Evolutionary conservation across 2,797 vertebrate genomes (phyloP), one percentile per base, ranked within the genome.

Genomic region (Spea hammondii): DNA sequence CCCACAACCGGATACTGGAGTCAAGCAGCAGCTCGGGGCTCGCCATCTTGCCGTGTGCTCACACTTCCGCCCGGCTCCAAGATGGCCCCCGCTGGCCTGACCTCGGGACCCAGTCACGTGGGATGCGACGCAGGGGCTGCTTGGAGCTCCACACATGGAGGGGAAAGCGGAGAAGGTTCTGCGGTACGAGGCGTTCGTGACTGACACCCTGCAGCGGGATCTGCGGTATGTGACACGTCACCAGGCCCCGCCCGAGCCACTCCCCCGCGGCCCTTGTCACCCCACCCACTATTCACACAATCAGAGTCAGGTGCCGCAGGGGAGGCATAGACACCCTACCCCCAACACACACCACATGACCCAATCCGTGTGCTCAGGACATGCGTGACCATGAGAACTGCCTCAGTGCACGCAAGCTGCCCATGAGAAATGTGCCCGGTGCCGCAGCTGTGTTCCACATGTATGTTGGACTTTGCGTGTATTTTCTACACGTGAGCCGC

Each of bases 111-210:
- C 13, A 13, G 8, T 5, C 11, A 49, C 6, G 13, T 10, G 45
- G 14, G 69, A 14, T 32, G 59, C 14, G n/a, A 45, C 71, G 9
- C 47, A n/a, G 14, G n/a, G 44, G 57, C 17, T 48, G 50, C 59
- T 6, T 12, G 32, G 70, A 57, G 44, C 13, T 45, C 5, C 44
- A 5, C 69, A 10, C 32, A 81, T 81, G 79, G 79, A 76, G 64
- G 45, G 5, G 60, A 72, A 88, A 45, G 85, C 89, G 1, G 85
- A 89, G 80, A 97, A 97, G 85, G 93, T 96, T 14, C 83, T 92
- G 59, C 90, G 93, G 68, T 97, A 96, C 45, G 95, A 97, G 85
- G 83, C 86, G 17, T 97, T 97, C 82, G 89, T 96, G 78, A 90
- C 84, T 64, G 94, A 97, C 1, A 93, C 96, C 8, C 87, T 97